phyloP scores from a whole-genome alignment of 92 coral and sea anemone genomes.

The Metridium senile region DNA sequence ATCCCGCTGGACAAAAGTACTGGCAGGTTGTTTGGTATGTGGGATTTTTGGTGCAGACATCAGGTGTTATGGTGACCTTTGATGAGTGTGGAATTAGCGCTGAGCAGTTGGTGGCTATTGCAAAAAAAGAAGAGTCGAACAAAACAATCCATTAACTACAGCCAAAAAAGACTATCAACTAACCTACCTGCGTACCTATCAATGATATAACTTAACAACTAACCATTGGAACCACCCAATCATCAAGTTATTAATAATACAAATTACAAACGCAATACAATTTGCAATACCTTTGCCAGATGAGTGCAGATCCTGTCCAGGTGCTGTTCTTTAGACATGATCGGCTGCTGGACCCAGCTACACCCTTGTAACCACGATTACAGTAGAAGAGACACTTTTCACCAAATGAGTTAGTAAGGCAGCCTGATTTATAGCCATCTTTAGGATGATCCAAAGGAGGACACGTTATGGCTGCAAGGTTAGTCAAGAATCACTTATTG shows the following conservation, averaged over 20 bases:
- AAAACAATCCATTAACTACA: too few relatives aligned
- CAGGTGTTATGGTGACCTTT: slow-evolving; percentile 14
- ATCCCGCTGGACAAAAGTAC: slow-evolving; percentile 52
- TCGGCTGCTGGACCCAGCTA: slow-evolving; percentile 54
- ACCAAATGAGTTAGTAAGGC: slow-evolving; percentile 41
- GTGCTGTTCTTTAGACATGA: slow-evolving; percentile 46
- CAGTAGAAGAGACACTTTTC: slow-evolving; percentile 61
- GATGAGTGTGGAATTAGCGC: slow-evolving; percentile 4
- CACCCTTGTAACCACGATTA: slow-evolving; percentile 32
- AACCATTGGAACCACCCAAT: too few relatives aligned
- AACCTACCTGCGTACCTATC: too few relatives aligned
- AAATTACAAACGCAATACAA: too few relatives aligned
- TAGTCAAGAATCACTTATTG: too few relatives aligned
- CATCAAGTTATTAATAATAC: too few relatives aligned
- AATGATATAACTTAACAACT: too few relatives aligned
- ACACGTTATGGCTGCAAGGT: slow-evolving; percentile 14
- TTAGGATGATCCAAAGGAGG: slow-evolving; percentile 14
- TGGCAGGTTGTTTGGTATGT: slow-evolving; percentile 49
- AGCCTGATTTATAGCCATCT: slow-evolving; percentile 37
- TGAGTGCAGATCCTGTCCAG: slow-evolving; percentile 54
- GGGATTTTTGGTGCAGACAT: slow-evolving; percentile 17
- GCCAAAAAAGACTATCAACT: too few relatives aligned
- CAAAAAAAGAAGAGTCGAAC: too few relatives aligned
- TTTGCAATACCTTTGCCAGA: slow-evolving; percentile 55
- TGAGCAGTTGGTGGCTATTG: slow-evolving; percentile 34